Evolutionary conservation across 2,888 invertebrate genomes (phyloP), one percentile per base, ranked within the genome.

Genomic region (Rambutsinella grinnellia): DNA sequence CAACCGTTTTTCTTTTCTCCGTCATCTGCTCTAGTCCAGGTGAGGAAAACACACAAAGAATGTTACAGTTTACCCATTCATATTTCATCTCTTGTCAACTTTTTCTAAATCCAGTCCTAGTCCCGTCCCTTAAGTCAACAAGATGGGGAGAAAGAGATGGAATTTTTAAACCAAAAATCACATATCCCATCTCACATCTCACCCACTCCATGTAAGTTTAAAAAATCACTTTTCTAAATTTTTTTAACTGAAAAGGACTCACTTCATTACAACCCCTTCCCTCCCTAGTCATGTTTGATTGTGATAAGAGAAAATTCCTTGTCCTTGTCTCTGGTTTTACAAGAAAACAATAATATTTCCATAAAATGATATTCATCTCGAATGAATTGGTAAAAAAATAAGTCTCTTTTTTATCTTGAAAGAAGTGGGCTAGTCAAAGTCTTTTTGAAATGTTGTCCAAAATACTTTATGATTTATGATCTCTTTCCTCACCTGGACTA

Each of bases 381-480:
- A 8, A 36, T 36, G 13, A 36, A 36, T 36, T 36, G 36, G 36
- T 36, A 36, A 36, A 36, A n/a, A 36, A 36, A 36, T 36, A 13
- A 36, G 13, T n/a, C 57, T 70, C 19, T 54, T 65, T 71, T 65
- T 72, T 72, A 72, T 72, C 65, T 36, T 36, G 66, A 62, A 71
- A 65, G 70, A 75, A 67, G 74, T 75, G 74, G 74, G 74, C 74
- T 75, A 61, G n/a, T n/a, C n/a, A n/a, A n/a, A n/a, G n/a, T n/a
- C n/a, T 75, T 75, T 75, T 75, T 75, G 67, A 67, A 67, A 75
- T 75, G 67, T 75, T 67, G 67, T 67, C 67, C 62, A 56, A 62
- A 54, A 36, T 67, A 75, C 67, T 62, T 75, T 76, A 74, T 82
- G 82, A 82, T 82, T 82, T 82, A 82, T 82, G 77, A 76, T 80